Conservation (phyloP, 2,113 vertebrate species). For the Polyodon spathula region DNA sequence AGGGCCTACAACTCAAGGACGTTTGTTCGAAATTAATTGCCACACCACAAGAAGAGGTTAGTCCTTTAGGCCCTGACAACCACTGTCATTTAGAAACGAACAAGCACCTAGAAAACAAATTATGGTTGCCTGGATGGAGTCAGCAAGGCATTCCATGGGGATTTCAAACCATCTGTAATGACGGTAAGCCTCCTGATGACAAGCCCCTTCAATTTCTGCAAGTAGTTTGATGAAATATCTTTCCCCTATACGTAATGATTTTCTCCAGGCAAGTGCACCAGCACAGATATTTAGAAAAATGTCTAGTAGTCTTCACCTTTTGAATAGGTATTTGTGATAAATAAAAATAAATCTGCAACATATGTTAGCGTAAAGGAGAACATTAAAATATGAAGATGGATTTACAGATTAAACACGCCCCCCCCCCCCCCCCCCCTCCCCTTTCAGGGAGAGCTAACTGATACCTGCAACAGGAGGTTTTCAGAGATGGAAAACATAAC, state of each 20-base stretch:
- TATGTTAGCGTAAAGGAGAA: too few species aligned
- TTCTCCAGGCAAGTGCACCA: not conserved
- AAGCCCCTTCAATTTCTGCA: not conserved
- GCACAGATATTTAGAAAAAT: conserved; percentile 20
- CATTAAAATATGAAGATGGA: too few species aligned
- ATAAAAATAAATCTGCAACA: too few species aligned
- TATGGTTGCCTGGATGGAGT: not conserved
- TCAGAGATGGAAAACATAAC: too few species aligned
- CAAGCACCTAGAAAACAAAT: conserved; percentile 3
- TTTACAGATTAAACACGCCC: too few species aligned
- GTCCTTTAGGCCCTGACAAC: not conserved
- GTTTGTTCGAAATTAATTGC: too few species aligned
- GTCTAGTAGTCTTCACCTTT: too few species aligned
- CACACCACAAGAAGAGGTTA: not conserved
- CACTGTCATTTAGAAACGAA: not conserved
- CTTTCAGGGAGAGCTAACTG: too few species aligned
- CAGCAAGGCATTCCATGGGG: not conserved
- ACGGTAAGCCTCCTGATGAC: not conserved
- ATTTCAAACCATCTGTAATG: not conserved
- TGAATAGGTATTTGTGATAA: too few species aligned
- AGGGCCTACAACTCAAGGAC: too few species aligned
- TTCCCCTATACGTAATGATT: not conserved
- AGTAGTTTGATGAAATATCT: conserved; percentile 2
- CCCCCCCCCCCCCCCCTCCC: too few species aligned
- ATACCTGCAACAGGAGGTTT: too few species aligned